Conservation (phyloP, 2,888 invertebrate species). For the Polymixis flavicincta region DNA sequence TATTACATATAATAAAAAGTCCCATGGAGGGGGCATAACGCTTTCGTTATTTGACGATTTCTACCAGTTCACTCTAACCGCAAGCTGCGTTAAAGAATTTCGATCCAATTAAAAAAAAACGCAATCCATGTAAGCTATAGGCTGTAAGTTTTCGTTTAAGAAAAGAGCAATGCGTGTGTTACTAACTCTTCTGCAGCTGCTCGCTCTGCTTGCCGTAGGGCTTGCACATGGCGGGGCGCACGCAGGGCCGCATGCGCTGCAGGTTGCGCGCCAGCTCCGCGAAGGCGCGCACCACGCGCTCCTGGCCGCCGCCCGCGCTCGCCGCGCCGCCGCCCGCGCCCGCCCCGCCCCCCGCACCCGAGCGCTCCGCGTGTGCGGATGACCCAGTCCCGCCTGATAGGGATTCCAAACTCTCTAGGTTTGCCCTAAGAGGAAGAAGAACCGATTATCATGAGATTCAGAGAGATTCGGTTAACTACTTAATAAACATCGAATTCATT, state of each 20-base stretch:
- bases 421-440: conserved; percentile 87
- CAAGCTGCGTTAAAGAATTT: too few species aligned
- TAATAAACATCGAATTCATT: background rate
- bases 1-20: too few species aligned
- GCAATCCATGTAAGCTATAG: too few species aligned
- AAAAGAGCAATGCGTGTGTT: background rate
- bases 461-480: background rate
- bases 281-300: conserved; percentile 96
- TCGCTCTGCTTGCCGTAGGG: conserved; percentile 97
- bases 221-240: conserved; percentile 97
- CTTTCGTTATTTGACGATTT: too few species aligned
- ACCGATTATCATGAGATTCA: background rate
- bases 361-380: conserved; percentile 91
- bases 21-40: too few species aligned
- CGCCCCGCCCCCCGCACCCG: conserved; percentile 88
- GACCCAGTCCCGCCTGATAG: conserved; percentile 91
- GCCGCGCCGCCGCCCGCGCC: conserved; percentile 3
- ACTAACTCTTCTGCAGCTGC: conserved; percentile 95
- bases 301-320: conserved; percentile 91
- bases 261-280: conserved; percentile 96
- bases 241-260: conserved; percentile 96
- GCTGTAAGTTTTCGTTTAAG: too few species aligned
- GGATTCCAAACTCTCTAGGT: conserved; percentile 93
- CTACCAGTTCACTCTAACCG: too few species aligned
- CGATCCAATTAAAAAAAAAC: too few species aligned